Evolutionary conservation across 2,888 invertebrate genomes (phyloP).

Genomic region (Diarsia mendica): DNA sequence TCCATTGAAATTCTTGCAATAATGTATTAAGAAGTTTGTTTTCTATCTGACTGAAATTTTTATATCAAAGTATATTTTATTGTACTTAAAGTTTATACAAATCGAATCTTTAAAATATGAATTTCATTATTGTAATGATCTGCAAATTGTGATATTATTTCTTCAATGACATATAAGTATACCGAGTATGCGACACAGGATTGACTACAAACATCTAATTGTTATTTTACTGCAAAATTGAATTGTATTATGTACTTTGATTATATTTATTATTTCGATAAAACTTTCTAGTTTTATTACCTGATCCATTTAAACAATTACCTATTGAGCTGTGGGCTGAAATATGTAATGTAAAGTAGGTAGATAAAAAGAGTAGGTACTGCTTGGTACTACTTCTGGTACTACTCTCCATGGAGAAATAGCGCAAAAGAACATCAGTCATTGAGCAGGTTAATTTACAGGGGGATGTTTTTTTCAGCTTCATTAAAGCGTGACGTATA

Average conservation of each 20-base stretch:
- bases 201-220: conserved; percentile 73
- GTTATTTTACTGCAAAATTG: conserved; percentile 78
- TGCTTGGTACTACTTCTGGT: no score
- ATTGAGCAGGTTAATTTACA: no score
- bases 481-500: no score
- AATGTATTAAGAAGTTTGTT: conserved; percentile 56
- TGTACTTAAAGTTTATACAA: conserved; percentile 65
- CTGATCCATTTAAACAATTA: neutral
- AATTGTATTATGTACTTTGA: conserved; percentile 80
- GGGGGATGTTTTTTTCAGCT: no score
- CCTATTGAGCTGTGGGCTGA: neutral
- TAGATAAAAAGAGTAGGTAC: no score
- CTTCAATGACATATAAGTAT: conserved; percentile 69
- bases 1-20: conserved; percentile 55
- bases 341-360: neutral
- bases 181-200: conserved; percentile 70
- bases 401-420: no score
- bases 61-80: conserved; percentile 69
- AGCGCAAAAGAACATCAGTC: no score
- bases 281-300: conserved; percentile 60
- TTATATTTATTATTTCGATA: conserved; percentile 85
- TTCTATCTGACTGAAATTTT: conserved; percentile 67
- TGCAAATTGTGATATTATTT: conserved; percentile 78
- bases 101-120: conserved; percentile 63
- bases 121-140: conserved; percentile 71